Conservation (phyloP, 2,888 invertebrate genomes). For the Drosophila longiperda region DNA sequence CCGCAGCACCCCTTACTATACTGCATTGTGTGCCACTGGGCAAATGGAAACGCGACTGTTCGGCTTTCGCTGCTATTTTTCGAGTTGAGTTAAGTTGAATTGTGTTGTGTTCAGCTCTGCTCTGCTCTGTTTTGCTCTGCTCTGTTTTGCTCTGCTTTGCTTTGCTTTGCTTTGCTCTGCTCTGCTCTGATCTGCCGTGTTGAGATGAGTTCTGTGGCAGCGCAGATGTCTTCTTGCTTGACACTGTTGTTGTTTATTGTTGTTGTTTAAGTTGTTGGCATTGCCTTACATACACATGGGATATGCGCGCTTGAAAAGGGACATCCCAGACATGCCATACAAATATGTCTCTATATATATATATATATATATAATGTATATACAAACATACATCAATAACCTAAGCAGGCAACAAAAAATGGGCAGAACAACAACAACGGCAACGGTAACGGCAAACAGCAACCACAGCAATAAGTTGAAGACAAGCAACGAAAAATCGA, state of each 20-base stretch:
- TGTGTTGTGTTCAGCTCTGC: slow-evolving; percentile 59
- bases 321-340: slow-evolving; percentile 55
- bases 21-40: slow-evolving; percentile 4
- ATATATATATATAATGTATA: slow-evolving; percentile 3
- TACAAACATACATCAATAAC: slow-evolving; percentile 22
- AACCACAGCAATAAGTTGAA: slow-evolving; percentile 47
- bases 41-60: slow-evolving; percentile 23
- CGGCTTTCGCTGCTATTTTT: slow-evolving; percentile 49
- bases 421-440: slow-evolving; percentile 43
- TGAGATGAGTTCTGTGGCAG: slow-evolving; percentile 67
- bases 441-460: slow-evolving; percentile 6
- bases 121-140: slow-evolving; percentile 42
- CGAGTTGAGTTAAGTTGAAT: slow-evolving; percentile 73
- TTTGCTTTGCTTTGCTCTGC: slow-evolving; percentile 4
- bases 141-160: slow-evolving; percentile 16
- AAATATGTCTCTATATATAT: background rate
- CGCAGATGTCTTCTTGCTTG: slow-evolving; percentile 60
- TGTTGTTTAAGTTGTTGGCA: slow-evolving; percentile 24
- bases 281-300: slow-evolving; percentile 48
- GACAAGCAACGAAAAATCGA: slow-evolving; percentile 75
- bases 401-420: slow-evolving; percentile 51
- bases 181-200: slow-evolving; percentile 22
- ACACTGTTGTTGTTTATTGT: background rate
- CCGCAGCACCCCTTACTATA: background rate
- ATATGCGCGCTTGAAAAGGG: slow-evolving; percentile 74